phyloP scores from a whole-genome alignment of 92 coral and sea anemone species.

The Palythoa grandiflora region DNA sequence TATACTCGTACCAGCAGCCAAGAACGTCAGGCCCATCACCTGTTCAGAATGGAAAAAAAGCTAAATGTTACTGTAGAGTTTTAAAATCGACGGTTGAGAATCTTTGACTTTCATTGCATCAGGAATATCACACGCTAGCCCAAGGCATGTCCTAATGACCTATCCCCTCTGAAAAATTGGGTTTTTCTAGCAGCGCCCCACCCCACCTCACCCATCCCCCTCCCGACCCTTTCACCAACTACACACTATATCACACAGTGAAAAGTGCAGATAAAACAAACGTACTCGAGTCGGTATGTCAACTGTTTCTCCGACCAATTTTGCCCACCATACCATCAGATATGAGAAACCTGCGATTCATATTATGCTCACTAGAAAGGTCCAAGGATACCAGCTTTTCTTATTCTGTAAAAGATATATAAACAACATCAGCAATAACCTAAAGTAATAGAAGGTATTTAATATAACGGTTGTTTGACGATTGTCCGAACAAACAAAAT shows the following conservation, averaged over 20 bases:
- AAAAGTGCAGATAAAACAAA: neutral
- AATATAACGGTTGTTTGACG: neutral
- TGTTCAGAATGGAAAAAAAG: constrained; percentile 6
- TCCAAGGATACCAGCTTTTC: constrained; percentile 79
- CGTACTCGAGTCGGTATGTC: constrained; percentile 75
- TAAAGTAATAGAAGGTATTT: neutral
- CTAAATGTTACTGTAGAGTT: neutral
- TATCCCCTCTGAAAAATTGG: neutral
- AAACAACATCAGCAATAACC: neutral
- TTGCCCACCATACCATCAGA: constrained; percentile 96
- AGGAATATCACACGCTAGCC: neutral
- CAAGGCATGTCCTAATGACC: too few relatives aligned
- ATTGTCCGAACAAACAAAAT: too few relatives aligned
- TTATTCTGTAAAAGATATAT: constrained; percentile 59
- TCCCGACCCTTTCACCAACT: neutral
- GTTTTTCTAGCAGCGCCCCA: neutral
- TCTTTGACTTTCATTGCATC: neutral
- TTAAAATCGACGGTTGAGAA: neutral
- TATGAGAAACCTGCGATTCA: constrained; percentile 91
- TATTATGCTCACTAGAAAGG: constrained; percentile 79
- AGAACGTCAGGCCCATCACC: constrained; percentile 94
- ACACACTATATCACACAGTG: neutral
- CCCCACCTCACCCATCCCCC: neutral
- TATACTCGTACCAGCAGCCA: constrained; percentile 98
- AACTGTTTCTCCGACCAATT: constrained; percentile 83